Evolutionary conservation across 2,888 invertebrate species (phyloP), one percentile per base, ranked within the genome.

Genomic region (Drosophila paramelanica): DNA sequence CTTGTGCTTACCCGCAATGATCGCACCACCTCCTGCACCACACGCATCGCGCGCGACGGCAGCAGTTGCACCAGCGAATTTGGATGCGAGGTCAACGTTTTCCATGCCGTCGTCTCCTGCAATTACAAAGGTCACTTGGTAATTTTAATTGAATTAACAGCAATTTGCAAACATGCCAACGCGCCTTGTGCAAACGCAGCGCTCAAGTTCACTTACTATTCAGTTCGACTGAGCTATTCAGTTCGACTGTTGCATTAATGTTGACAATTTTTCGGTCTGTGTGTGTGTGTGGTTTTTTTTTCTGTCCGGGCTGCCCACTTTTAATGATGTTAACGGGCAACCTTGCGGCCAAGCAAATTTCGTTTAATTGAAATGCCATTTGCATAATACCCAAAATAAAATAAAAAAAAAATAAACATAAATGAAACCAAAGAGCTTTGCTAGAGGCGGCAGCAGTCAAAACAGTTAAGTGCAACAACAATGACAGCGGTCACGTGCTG

Each of bases 61-160:
- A 92, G 77, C 59, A 90, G 84, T 57, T 92, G 91, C 53, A 92
- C 92, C 67, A 92, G 69, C 23, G 92, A 91, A 81, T 92, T 92
- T 52, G 92, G 92, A 81, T 92, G 92, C 67, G 92, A 89, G 76
- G 92, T 92, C 65, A 92, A 79, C 67, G 91, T 90, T 78, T 92
- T 92, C 92, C 92, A 92, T 85, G 92, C 92, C 73, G 90, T 90
- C 42, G 92, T 87, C 84, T 92, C 92, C 92, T 92, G 83, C 49
- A 90, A 89, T 70, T 52, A 69, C 49, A 80, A 59, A 76, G 59
- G 70, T 67, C 60, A 8, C 23, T 49, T 43, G n/a, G 13, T 38
- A 20, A 20, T 53, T 51, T 74, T 52, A 74, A 74, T 64, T 67
- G 56, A 60, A 77, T 77, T 65, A 71, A 53, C 27, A n/a, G 55